Evolutionary conservation across 2,888 invertebrate species (phyloP), one percentile per base, ranked within the genome.

Genomic region (Trilocha varians): DNA sequence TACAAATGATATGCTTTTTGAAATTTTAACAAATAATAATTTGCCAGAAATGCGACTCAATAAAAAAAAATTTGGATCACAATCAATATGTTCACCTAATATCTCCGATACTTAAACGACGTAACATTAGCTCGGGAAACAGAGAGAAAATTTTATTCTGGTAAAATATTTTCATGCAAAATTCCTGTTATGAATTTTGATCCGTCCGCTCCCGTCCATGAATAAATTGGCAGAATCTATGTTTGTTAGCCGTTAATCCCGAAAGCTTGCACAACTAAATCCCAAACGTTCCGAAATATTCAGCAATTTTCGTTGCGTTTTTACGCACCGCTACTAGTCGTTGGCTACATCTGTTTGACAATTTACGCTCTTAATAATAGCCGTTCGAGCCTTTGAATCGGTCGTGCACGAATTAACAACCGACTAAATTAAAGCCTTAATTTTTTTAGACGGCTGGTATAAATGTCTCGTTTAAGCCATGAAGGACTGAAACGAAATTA

Each of bases 341-440:
- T 83, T 83, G 62, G 62, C 56, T 69, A 72, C 83, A 83, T 77
- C 83, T 83, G 84, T 76, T 79, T 79, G 82, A 80, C 79, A 82
- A 83, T 82, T 83, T 82, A 83, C 83, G 84, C 78, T 75, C 80
- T 82, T 82, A 83, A 83, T 84, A 83, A 83, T 80, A 75, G 82
- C 71, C 67, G 70, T 55, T 66, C 62, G 55, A 65, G 80, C 78
- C 78, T 79, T 78, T 78, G 78, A 82, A 79, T 78, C 70, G 80
- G 75, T 74, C 69, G 76, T 71, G 71, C 71, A 65, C 74, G 75
- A 83, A 83, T 83, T 82, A 83, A 79, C 80, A 74, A 61, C 70
- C 52, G 58, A 73, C 75, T 66, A 78, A 82, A 83, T 84, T 80
- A 83, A 80, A 74, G 80, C 74, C 70, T 74, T 75, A 72, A 75